Base-by-base conservation (phyloP, 2,888 invertebrate species). In the Cybosia mesomella region DNA sequence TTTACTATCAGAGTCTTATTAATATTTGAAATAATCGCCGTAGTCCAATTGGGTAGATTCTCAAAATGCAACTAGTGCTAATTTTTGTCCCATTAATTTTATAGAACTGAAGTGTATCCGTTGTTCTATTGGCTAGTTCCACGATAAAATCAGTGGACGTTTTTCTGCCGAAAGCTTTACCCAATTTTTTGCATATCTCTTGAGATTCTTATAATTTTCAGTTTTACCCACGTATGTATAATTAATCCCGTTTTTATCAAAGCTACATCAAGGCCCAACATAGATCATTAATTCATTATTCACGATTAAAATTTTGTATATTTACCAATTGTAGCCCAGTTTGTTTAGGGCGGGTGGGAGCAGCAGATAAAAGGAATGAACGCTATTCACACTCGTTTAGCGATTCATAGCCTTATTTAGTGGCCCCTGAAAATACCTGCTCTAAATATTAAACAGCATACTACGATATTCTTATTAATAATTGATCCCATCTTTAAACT, bases 301-400 rank as follows among this genome's bases (percentile, higher is more conserved):
- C 73, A 64, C 71, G 74, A 76, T 68, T 82, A 82, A 80, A 80
- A 84, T 87, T 81, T 75, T 62, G 74, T 71, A 84, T 86, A 86
- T 84, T 84, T 81, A 86, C 76, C 84, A 81, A 89, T 87, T 87
- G 87, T 78, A 80, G 70, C 82, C 76, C 87, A 89, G 88, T 90
- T 90, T 89, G 87, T 85, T 89, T 86, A 89, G 87, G 88, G 78
- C 80, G 88, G 75, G 82, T 89, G 90, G 78, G 77, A 79, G 79
- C 66, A 63, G 72, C 86, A 82, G 89, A 90, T 90, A 49, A 90
- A 90, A 87, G 81, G 82, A 77, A 82, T 81, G 76, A 82, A 83
- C 83, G 82, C 80, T 86, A 79, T 85, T 85, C 74, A 71, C 75
- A 77, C 81, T 81, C 78, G 78, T 76, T 83, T 79, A 83, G 70